Conservation (phyloP, 2,888 invertebrate species). For the Oeneis ivallda region DNA sequence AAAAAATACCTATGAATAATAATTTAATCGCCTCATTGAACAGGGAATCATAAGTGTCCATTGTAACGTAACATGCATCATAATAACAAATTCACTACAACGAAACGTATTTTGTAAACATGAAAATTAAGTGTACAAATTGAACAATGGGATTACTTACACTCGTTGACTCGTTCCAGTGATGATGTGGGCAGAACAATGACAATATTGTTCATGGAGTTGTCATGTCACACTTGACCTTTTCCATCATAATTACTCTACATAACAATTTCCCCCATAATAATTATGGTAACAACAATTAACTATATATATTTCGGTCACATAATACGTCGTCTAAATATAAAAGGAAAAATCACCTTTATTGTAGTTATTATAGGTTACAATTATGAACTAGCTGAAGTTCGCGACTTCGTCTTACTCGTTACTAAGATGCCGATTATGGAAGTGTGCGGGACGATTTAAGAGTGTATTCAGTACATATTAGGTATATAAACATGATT, state of each 20-base stretch:
- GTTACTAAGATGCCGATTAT: too few relatives aligned
- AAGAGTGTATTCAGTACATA: too few relatives aligned
- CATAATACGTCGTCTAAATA: too few relatives aligned
- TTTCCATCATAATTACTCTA: slow-evolving; percentile 21
- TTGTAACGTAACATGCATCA: background rate
- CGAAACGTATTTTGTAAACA: slow-evolving; percentile 16
- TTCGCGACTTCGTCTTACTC: too few relatives aligned
- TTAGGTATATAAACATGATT: too few relatives aligned
- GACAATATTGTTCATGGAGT: slow-evolving; percentile 19
- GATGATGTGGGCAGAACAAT: slow-evolving; percentile 34
- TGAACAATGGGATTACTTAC: slow-evolving; percentile 34
- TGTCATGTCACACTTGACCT: slow-evolving; percentile 14
- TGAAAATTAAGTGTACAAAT: slow-evolving; percentile 6
- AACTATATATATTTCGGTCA: too few relatives aligned
- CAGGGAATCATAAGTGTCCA: background rate
- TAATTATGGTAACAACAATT: too few relatives aligned
- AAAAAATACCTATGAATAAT: too few relatives aligned
- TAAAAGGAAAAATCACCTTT: too few relatives aligned
- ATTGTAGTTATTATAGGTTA: too few relatives aligned
- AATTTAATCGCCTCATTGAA: background rate
- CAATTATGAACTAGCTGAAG: too few relatives aligned
- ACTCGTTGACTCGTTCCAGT: slow-evolving; percentile 8
- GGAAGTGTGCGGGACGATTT: too few relatives aligned
- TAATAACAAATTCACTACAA: slow-evolving; percentile 13
- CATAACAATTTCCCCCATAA: slow-evolving; percentile 31